Evolutionary conservation across 2,797 vertebrate species (phyloP).

Genomic region (Lacerta bilineata): DNA sequence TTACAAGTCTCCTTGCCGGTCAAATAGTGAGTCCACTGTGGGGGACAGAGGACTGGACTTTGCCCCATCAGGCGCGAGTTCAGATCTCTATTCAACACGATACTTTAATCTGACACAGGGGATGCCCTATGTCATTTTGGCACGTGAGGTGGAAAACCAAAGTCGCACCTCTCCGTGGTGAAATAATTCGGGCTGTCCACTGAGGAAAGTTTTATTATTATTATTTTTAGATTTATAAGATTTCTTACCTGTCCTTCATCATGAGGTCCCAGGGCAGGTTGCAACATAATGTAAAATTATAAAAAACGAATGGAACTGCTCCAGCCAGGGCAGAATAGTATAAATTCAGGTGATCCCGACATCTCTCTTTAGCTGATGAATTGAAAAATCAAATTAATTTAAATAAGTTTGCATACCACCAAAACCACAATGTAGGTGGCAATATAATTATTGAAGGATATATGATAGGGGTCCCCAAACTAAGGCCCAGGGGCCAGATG

Average conservation of each 20-base stretch:
- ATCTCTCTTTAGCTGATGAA: background rate
- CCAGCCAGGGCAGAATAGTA: no score
- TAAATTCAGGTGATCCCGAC: background rate
- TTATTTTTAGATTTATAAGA: no score
- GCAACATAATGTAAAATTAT: no score
- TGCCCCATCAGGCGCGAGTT: background rate
- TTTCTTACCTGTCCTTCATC: no score
- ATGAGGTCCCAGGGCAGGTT: no score
- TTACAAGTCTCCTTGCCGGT: constrained; percentile 52
- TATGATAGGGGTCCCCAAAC: no score
- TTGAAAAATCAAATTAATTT: constrained; percentile 1
- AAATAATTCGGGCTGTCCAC: background rate
- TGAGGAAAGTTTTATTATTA: no score
- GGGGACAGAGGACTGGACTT: background rate
- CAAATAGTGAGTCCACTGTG: constrained; percentile 36
- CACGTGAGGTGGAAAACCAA: background rate
- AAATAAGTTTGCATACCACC: background rate
- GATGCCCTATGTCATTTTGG: background rate
- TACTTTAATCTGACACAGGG: background rate
- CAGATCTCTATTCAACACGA: background rate
- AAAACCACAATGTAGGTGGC: background rate
- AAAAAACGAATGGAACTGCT: no score
- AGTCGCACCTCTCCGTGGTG: background rate
- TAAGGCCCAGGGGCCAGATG: no score
- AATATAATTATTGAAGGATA: background rate